These are phyloP conservation scores for Onychostruthus taczanowskii DNA, from an alignment of 2,113 vertebrate genomes.

Conservation along the genomic window DNA sequence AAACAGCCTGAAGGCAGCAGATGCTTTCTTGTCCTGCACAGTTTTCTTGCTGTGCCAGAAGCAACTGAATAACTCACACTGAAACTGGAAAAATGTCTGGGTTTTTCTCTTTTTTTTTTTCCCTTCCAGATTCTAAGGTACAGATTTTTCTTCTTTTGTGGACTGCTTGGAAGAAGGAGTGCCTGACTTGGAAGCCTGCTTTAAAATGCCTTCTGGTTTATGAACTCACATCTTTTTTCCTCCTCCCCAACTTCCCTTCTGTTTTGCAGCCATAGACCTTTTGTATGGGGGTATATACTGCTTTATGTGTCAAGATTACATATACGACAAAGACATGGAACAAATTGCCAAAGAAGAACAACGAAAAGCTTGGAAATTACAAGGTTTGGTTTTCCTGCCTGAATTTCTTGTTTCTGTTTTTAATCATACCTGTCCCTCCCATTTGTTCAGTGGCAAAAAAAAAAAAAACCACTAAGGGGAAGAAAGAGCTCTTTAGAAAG, in stretches of 20 bases:
- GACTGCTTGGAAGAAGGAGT: not conserved
- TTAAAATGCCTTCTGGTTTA: constrained; percentile 22
- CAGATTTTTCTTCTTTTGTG: not conserved
- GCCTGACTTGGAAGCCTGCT: constrained; percentile 13
- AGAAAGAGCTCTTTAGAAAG: not conserved
- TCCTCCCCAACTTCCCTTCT: constrained; percentile 30
- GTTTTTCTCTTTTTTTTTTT: not conserved
- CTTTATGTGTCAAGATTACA: constrained; percentile 99
- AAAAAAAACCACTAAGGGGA: not conserved
- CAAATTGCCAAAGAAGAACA: constrained; percentile 99
- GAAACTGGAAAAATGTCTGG: not conserved
- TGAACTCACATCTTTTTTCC: constrained; percentile 14
- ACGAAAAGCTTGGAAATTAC: constrained; percentile 97
- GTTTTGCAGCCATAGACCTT: constrained; percentile 90
- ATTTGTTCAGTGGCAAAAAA: constrained; percentile 31
- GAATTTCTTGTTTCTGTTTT: constrained; percentile 45
- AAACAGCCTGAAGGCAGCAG: not conserved
- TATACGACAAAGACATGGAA: constrained; percentile 99
- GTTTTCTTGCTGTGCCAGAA: not conserved
- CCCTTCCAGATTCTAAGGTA: not conserved
- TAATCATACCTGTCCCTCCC: constrained; percentile 27
- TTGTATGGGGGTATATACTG: constrained; percentile 98
- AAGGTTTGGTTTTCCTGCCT: constrained; percentile 83
- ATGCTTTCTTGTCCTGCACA: not conserved
- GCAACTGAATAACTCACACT: not conserved